Percentiles rank a stretch among this genome's conserved stretches.
Evolutionary conservation across 1,140 invertebrate species (phyloP).

Genomic region (Lanistes nyassanus): DNA sequence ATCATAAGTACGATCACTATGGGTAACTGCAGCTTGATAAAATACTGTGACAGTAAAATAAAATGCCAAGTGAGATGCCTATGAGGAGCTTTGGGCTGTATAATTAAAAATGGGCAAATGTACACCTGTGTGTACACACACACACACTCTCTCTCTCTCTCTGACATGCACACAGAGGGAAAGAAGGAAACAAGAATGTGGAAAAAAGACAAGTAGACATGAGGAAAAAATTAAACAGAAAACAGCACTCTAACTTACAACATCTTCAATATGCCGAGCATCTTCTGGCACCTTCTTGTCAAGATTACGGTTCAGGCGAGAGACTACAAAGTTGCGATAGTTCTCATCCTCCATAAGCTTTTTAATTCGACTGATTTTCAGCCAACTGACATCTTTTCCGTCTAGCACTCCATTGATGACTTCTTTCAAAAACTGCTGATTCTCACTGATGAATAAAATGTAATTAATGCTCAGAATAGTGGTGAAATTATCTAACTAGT

Average conservation of each 20-base stretch:
- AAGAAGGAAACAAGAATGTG: background rate
- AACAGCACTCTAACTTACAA: slow-evolving; percentile 75
- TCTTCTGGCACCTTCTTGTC: slow-evolving; percentile 90
- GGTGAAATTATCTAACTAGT: too few species aligned
- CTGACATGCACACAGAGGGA: background rate
- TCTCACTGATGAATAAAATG: slow-evolving; percentile 67
- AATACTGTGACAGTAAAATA: background rate
- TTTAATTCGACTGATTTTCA: slow-evolving; percentile 92
- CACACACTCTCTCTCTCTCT: background rate
- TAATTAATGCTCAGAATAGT: too few species aligned
- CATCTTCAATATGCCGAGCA: slow-evolving; percentile 97
- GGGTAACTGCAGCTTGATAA: background rate
- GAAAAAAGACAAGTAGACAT: background rate
- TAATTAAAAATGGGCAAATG: too few species aligned
- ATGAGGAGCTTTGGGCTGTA: background rate
- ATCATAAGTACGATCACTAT: background rate
- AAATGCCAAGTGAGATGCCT: background rate
- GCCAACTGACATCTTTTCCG: slow-evolving; percentile 97
- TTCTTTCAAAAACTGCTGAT: slow-evolving; percentile 75
- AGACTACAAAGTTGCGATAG: slow-evolving; percentile 94
- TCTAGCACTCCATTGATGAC: slow-evolving; percentile 90
- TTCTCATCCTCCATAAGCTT: slow-evolving; percentile 99
- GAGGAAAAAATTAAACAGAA: background rate
- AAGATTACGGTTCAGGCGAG: slow-evolving; percentile 92
- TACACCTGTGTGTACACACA: background rate